These are phyloP conservation scores for Glandiceps talaboti DNA, from an alignment of 53 echinoderm and acorn worm genomes.

Conservation along the genomic window DNA sequence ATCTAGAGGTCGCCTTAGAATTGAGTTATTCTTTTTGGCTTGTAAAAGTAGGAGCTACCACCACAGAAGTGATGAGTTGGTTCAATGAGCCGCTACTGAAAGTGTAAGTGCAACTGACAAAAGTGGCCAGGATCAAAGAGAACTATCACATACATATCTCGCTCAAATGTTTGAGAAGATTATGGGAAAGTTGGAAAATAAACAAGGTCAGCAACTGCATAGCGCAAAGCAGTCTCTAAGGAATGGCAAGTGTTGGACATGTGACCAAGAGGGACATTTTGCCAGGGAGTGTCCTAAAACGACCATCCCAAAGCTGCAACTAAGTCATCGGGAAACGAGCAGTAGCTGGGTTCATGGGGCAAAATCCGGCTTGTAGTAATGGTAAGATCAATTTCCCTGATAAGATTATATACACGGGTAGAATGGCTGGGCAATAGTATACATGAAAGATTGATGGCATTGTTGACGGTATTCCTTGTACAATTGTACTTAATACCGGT, in stretches of 20 bases:
- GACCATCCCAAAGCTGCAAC: neutral
- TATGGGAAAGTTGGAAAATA: neutral
- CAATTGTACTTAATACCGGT: neutral
- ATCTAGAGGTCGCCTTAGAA: conserved; percentile 18
- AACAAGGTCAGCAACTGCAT: neutral
- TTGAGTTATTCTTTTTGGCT: conserved; percentile 10
- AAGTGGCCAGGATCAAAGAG: neutral
- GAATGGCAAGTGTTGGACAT: conserved; percentile 15
- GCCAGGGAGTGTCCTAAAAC: conserved; percentile 9
- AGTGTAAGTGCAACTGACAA: neutral
- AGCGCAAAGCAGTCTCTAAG: neutral
- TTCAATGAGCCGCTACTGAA: neutral
- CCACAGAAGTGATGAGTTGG: neutral
- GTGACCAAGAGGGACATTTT: conserved; percentile 24
- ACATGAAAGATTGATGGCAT: neutral
- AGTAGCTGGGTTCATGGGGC: conserved; percentile 19
- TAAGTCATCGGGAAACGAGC: conserved; percentile 18
- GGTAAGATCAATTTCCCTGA: neutral
- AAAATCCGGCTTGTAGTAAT: conserved; percentile 8
- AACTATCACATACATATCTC: neutral
- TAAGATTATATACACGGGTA: neutral
- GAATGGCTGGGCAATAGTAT: no score
- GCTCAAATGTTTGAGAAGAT: neutral
- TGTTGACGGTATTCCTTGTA: neutral
- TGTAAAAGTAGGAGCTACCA: neutral